Base-by-base conservation (phyloP, 2,113 vertebrate genomes). In the Callorhinus ursinus region DNA sequence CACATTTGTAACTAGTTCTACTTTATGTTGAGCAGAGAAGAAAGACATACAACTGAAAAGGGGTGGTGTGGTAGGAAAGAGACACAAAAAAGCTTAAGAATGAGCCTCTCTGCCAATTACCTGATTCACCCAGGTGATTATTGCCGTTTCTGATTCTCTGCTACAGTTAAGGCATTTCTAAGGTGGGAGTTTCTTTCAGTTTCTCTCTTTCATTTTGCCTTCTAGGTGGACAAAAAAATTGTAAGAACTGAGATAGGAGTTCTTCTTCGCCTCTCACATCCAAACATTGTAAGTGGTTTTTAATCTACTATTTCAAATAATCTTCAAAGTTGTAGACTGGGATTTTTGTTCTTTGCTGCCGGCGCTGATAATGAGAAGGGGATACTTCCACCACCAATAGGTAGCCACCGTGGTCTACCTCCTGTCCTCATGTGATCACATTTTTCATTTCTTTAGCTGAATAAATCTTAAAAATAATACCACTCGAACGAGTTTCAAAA, bases 141-240 rank as follows among this genome's bases (percentile, higher is more conserved):
- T 31, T 74, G 28, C 72, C 84, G 4, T 87, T 88, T 94, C 61
- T 95, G 28, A 69, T 71, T 51, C 31, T 98, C 26, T 92, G 51
- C 80, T 77, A 13, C 7, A 92, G 7, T 28, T 67, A 93, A n/a
- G 33, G 81, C 59, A 33, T 93, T 96, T 97, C 71, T 93, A 9
- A 92, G 4, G 11, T 88, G 36, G 79, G 36, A 19, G 13, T 14
- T 63, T 10, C 69, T 97, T 97, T 98, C 79, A 36, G 11, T 83
- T 96, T 92, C 49, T 96, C 28, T 88, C 89, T 97, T 95, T 95
- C 31, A 24, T 93, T 97, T 83, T 98, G 36, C 39, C 81, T 98
- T 98, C 97, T 97, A 99, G 99, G 99, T 99, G 98, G 99, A 99
- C 98, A 99, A 99, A 98, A 99, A 99, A 98, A 99, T 99, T 74